These are phyloP conservation scores for Cremastinae sp. DNA, from an alignment of 2,888 invertebrate species.

Conservation along the genomic window DNA sequence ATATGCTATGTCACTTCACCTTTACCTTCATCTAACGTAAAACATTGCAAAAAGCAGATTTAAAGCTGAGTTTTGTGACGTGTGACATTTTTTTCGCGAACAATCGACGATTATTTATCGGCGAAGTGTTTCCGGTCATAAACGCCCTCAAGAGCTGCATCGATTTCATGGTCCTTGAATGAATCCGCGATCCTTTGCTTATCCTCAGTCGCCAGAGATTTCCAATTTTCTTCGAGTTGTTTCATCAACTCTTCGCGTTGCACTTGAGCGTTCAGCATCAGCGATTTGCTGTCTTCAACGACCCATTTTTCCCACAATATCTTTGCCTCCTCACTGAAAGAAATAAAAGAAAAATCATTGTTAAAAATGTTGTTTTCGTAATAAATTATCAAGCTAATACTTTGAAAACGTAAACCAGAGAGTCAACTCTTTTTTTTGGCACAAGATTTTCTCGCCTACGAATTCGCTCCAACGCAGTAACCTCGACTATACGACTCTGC, in stretches of 20 bases:
- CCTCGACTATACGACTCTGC: constrained; percentile 28
- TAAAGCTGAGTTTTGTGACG: too few relatives aligned
- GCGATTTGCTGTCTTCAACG: constrained; percentile 69
- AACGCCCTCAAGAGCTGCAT: constrained; percentile 11
- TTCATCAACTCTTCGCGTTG: constrained; percentile 69
- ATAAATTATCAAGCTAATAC: constrained; percentile 4
- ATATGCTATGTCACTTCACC: too few relatives aligned
- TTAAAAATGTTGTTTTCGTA: not conserved
- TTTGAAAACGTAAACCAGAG: not conserved
- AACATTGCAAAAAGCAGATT: too few relatives aligned
- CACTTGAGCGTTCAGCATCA: constrained; percentile 63
- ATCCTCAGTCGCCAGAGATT: constrained; percentile 70
- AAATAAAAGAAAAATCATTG: not conserved
- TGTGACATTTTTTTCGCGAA: too few relatives aligned
- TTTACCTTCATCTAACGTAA: too few relatives aligned
- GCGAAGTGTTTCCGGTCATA: not conserved
- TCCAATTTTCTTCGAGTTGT: constrained; percentile 74
- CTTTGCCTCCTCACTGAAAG: constrained; percentile 74
- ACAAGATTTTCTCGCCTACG: constrained; percentile 30
- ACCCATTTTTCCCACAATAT: constrained; percentile 74
- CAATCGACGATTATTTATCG: too few relatives aligned
- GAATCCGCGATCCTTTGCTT: constrained; percentile 70
- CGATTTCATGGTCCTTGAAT: constrained; percentile 62
- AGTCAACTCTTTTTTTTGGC: constrained; percentile 32
- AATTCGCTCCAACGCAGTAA: constrained; percentile 14